Percentiles rank a stretch among this genome's conserved stretches.
These are phyloP conservation scores for Drosophila eohydei DNA, from an alignment of 2,888 invertebrate genomes.

Conservation along the genomic window DNA sequence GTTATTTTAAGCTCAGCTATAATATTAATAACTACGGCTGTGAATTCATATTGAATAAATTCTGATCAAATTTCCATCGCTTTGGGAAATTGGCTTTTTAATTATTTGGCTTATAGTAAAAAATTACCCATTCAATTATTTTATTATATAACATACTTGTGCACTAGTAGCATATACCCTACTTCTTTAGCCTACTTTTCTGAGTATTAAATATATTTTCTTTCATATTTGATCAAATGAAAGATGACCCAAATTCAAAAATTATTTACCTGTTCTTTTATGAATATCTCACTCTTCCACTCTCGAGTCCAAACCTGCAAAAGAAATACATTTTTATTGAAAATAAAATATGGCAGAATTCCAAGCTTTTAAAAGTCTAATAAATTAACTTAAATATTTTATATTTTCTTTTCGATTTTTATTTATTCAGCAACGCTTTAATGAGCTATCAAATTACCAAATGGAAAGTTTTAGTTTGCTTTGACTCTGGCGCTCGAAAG, in stretches of 20 bases:
- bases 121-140: too few species aligned
- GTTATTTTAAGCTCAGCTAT: too few species aligned
- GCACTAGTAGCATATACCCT: background rate
- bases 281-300: background rate
- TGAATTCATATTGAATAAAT: too few species aligned
- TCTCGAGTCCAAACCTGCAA: slow-evolving; percentile 26
- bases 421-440: slow-evolving; percentile 2
- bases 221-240: slow-evolving; percentile 7
- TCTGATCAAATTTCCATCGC: too few species aligned
- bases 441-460: slow-evolving; percentile 33
- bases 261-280: slow-evolving; percentile 44
- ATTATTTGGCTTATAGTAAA: too few species aligned
- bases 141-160: background rate
- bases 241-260: slow-evolving; percentile 22
- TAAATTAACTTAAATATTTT: slow-evolving; percentile 8
- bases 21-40: background rate
- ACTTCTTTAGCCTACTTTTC: background rate
- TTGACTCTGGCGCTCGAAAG: slow-evolving; percentile 26
- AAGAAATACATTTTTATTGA: slow-evolving; percentile 4
- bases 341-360: slow-evolving; percentile 5
- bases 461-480: slow-evolving; percentile 3
- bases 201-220: slow-evolving; percentile 7
- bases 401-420: background rate
- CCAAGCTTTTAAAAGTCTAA: background rate
- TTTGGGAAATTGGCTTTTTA: too few species aligned